Conservation (phyloP, 2,113 vertebrate genomes). For the Oxyruncus cristatus region DNA sequence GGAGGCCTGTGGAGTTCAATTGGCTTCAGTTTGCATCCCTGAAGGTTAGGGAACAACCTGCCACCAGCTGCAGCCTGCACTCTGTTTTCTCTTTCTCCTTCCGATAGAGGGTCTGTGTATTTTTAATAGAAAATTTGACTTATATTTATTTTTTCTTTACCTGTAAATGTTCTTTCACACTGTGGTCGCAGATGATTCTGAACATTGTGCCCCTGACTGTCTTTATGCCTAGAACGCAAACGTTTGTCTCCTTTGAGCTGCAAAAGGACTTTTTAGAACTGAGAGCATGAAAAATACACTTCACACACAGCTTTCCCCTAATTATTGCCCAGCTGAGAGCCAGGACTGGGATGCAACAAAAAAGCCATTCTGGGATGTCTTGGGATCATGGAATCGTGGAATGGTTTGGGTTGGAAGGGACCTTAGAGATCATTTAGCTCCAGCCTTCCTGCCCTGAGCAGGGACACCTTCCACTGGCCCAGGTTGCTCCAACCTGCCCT, state of each 20-base stretch:
- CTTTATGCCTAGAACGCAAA: not conserved
- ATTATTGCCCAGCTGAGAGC: not conserved
- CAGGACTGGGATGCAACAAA: not conserved
- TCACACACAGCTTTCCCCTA: fast-evolving
- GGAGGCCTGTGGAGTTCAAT: not conserved
- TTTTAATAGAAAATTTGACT: not conserved
- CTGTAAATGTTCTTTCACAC: not conserved
- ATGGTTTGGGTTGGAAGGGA: not conserved
- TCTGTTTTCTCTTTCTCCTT: not conserved
- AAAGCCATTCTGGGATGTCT: not conserved
- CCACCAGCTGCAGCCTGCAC: not conserved
- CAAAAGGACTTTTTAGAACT: not conserved
- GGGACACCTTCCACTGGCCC: not conserved
- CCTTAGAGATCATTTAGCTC: not conserved
- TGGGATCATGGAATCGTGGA: not conserved
- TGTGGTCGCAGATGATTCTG: fast-evolving
- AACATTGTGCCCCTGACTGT: not conserved
- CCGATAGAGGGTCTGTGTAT: not conserved
- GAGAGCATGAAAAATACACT: fast-evolving
- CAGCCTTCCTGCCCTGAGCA: not conserved
- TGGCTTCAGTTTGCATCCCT: not conserved
- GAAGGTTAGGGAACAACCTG: not conserved
- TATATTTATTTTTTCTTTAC: not conserved
- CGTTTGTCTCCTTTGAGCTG: not conserved
- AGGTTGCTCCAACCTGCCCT: not conserved